Conservation (phyloP, 2,113 vertebrate species). For the Oryzias woworae region DNA sequence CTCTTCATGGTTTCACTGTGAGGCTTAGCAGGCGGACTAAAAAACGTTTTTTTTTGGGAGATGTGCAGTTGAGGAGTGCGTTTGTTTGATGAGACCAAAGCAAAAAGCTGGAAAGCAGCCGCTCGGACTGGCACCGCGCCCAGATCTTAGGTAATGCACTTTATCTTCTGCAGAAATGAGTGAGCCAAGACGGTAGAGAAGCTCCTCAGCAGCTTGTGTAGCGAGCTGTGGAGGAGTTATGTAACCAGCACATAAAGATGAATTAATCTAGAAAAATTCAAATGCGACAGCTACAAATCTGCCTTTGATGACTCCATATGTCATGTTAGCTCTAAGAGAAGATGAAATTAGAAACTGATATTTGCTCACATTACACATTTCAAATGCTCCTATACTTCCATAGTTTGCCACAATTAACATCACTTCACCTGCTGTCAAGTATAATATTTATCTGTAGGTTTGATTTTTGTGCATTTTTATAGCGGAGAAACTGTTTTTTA, state of each 20-base stretch:
- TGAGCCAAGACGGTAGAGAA: constrained; percentile 21
- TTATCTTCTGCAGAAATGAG: constrained; percentile 6
- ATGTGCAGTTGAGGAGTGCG: neutral
- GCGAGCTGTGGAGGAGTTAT: constrained; percentile 3
- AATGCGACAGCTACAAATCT: constrained; percentile 1
- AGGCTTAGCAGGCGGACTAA: constrained; percentile 14
- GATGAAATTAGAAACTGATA: neutral
- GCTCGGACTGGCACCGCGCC: constrained; percentile 43
- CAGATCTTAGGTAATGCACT: constrained; percentile 49
- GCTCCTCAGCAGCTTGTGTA: constrained; percentile 11
- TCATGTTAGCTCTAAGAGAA: neutral
- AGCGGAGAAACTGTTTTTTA: no score
- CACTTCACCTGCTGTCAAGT: constrained; percentile 18
- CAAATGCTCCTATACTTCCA: constrained; percentile 2
- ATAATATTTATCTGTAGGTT: neutral
- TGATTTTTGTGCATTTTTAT: no score
- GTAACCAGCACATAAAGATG: neutral
- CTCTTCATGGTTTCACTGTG: constrained; percentile 5
- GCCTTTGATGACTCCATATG: constrained; percentile 12
- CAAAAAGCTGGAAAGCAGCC: constrained; percentile 38
- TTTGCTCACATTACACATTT: neutral
- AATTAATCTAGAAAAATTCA: constrained; percentile 5
- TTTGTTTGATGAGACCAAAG: constrained; percentile 2
- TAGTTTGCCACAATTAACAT: constrained; percentile 21
- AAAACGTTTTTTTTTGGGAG: constrained; percentile 2